A percentile compares a stretch with the other conserved stretches of the same genome.
phyloP scores from a whole-genome alignment of 2,797 vertebrate genomes.

The Alectoris magna region DNA sequence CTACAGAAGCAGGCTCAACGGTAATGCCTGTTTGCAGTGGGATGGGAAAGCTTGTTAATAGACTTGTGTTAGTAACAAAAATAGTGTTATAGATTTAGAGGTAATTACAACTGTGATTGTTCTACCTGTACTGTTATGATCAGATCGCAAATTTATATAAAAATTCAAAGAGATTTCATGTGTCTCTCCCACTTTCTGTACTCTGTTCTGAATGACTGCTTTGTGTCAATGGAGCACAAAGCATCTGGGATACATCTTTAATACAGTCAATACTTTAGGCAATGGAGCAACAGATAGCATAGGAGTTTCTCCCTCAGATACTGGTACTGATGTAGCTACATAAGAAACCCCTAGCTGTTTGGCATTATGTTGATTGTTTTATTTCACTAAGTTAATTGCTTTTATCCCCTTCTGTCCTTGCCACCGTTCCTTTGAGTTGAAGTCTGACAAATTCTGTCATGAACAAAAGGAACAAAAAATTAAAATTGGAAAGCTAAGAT shows the following conservation, averaged over 20 bases:
- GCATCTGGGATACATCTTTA: slow-evolving; percentile 10
- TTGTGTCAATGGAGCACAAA: neutral
- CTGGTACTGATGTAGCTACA: neutral
- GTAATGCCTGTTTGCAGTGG: neutral
- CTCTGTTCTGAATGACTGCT: neutral
- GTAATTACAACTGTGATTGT: neutral
- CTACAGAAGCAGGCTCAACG: neutral
- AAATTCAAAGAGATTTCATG: neutral
- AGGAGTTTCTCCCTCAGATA: neutral
- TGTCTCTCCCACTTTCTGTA: neutral
- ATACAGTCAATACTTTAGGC: neutral
- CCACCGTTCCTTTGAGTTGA: neutral
- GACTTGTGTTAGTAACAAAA: neutral
- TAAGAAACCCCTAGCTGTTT: slow-evolving; percentile 1
- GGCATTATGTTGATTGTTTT: slow-evolving; percentile 19
- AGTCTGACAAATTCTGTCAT: neutral
- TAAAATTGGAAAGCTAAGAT: neutral
- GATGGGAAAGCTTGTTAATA: neutral
- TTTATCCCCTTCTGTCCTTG: slow-evolving; percentile 39
- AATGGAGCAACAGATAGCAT: neutral
- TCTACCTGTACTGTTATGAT: neutral
- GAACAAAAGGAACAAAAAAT: slow-evolving; percentile 29
- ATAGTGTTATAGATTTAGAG: neutral
- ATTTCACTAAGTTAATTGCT: slow-evolving; percentile 55
- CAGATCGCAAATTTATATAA: neutral